Conservation (phyloP, 1,140 invertebrate genomes). For the Eubasilissa regina region DNA sequence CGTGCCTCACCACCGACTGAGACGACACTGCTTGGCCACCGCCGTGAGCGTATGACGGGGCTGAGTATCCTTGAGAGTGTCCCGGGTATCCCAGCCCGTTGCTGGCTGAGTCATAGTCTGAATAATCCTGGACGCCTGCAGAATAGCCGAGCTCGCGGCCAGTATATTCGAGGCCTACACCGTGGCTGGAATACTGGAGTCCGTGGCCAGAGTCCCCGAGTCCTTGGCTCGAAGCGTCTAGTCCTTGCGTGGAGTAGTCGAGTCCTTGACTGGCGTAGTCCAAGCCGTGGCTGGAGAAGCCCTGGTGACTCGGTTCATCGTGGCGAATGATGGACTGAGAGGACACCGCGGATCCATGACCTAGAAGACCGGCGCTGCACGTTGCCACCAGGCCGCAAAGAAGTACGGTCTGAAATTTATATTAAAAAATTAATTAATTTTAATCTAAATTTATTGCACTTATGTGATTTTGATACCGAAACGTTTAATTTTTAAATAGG, state of each 20-base stretch:
- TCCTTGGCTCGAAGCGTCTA: slow-evolving; percentile 14
- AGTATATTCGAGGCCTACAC: slow-evolving; percentile 9
- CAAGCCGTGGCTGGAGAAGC: slow-evolving; percentile 39
- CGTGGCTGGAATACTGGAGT: slow-evolving; percentile 10
- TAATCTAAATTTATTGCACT: background rate
- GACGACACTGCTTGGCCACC: slow-evolving; percentile 36
- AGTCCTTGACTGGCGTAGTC: slow-evolving; percentile 39
- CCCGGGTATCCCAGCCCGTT: slow-evolving; percentile 26
- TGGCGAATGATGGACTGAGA: slow-evolving; percentile 68
- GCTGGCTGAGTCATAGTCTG: background rate
- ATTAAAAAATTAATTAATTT: no score
- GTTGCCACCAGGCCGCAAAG: slow-evolving; percentile 63
- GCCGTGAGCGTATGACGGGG: slow-evolving; percentile 31
- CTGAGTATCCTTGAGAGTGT: slow-evolving; percentile 11
- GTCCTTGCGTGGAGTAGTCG: slow-evolving; percentile 33
- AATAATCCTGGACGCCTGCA: background rate
- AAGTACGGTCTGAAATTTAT: background rate
- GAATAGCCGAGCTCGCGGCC: slow-evolving; percentile 15
- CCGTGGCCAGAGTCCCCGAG: background rate
- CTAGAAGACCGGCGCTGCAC: slow-evolving; percentile 67
- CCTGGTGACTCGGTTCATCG: slow-evolving; percentile 59
- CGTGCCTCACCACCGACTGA: slow-evolving; percentile 37
- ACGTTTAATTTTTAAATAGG: background rate
- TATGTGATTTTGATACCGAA: background rate
- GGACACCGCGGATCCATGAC: slow-evolving; percentile 63